phyloP scores from a whole-genome alignment of 2,888 invertebrate genomes.

The Drosophila paramelanica region DNA sequence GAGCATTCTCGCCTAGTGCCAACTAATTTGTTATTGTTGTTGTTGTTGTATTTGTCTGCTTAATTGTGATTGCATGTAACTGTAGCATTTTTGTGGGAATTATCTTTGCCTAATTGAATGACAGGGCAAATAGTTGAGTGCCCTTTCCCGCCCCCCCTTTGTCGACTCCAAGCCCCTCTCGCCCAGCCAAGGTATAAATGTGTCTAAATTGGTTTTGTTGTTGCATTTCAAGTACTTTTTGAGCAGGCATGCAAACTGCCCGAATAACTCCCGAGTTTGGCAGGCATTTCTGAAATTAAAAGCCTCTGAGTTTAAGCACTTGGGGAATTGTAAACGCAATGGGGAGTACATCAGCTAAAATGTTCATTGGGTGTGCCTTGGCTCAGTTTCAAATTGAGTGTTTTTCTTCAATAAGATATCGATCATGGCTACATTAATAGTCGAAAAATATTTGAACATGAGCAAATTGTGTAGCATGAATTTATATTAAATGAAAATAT shows the following conservation, averaged over 20 bases:
- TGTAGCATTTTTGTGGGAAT: conserved; percentile 57
- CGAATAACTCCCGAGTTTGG: not conserved
- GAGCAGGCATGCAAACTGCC: not conserved
- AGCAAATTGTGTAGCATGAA: no score
- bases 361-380: not conserved
- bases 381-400: not conserved
- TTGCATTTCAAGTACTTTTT: conserved; percentile 6
- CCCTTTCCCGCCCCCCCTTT: not conserved
- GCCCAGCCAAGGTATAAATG: not conserved
- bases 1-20: no score
- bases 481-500: no score
- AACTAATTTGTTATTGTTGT: conserved; percentile 6
- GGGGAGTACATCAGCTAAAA: not conserved
- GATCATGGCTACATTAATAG: no score
- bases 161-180: no score
- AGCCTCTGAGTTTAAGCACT: not conserved
- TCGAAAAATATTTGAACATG: no score
- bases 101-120: conserved; percentile 63
- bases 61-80: conserved; percentile 68
- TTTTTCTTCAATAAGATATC: not conserved
- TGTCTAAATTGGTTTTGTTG: conserved; percentile 1
- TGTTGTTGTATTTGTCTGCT: conserved; percentile 8
- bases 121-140: conserved; percentile 43
- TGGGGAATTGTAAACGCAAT: not conserved
- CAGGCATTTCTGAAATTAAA: conserved; percentile 4